Evolutionary conservation across 1,140 invertebrate species (phyloP).

Genomic region (Trypoxylus dichotomus): DNA sequence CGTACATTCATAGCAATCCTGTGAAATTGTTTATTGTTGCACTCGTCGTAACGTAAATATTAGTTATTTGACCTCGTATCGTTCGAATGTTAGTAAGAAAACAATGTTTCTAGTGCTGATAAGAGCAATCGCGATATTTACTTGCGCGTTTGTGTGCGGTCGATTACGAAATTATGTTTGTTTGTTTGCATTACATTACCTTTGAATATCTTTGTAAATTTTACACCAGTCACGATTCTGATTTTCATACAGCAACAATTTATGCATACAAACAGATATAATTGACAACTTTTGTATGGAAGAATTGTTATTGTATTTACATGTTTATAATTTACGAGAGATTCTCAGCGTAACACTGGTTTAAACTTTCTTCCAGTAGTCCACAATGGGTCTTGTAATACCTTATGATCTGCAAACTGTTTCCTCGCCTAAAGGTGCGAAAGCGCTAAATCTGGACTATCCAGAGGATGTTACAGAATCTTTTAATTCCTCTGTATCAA

Average conservation of each 20-base stretch:
- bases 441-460: too few species aligned
- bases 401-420: too few species aligned
- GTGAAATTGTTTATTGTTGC: not conserved
- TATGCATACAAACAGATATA: not conserved
- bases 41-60: not conserved
- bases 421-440: too few species aligned
- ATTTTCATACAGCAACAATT: not conserved
- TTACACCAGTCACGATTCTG: not conserved
- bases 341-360: too few species aligned
- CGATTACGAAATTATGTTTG: conserved; percentile 11
- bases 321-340: too few species aligned
- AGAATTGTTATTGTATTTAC: too few species aligned
- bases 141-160: not conserved
- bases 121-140: not conserved
- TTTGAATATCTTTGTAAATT: not conserved
- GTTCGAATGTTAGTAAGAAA: not conserved
- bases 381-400: too few species aligned
- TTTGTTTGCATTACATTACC: not conserved
- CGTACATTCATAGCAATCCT: not conserved
- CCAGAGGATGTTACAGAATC: too few species aligned
- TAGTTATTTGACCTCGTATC: not conserved
- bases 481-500: too few species aligned
- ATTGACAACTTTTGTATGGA: too few species aligned
- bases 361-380: too few species aligned
- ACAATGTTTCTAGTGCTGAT: not conserved